A percentile compares a stretch with the other conserved stretches of the same genome.
phyloP scores from a whole-genome alignment of 2,797 vertebrate species.

The Anabas testudineus region DNA sequence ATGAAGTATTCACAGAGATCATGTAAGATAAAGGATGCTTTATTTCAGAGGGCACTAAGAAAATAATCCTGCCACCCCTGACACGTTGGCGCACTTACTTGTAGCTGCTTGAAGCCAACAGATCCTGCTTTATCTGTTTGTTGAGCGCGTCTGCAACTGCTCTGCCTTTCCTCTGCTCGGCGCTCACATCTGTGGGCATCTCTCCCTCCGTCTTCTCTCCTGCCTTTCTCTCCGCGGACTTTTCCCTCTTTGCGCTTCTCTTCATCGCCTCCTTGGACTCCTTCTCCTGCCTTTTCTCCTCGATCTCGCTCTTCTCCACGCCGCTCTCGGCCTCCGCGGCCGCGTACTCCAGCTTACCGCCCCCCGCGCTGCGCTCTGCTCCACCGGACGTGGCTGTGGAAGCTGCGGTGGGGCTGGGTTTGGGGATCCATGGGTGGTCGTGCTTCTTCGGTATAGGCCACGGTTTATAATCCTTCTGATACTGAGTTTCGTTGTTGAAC shows the following conservation, averaged over 20 bases:
- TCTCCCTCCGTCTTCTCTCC: constrained; percentile 60
- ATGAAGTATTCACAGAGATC: neutral
- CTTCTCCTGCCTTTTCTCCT: constrained; percentile 84
- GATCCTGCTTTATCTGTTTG: constrained; percentile 94
- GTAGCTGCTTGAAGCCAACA: constrained; percentile 91
- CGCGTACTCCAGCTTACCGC: constrained; percentile 62
- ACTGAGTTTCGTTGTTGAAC: constrained; percentile 93
- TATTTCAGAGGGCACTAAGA: neutral
- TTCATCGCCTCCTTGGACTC: constrained; percentile 73
- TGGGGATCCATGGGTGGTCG: constrained; percentile 98
- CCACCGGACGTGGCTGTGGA: constrained; percentile 51
- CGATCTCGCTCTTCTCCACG: constrained; percentile 85
- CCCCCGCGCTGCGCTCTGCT: constrained; percentile 56
- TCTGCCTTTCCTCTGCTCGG: constrained; percentile 86
- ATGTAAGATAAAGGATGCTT: neutral
- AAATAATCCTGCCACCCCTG: accelerated
- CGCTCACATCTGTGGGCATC: constrained; percentile 56
- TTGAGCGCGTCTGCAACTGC: constrained; percentile 93
- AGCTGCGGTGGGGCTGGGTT: constrained; percentile 78
- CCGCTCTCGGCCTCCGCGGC: constrained; percentile 78
- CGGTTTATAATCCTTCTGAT: constrained; percentile 96
- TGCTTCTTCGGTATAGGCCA: constrained; percentile 95
- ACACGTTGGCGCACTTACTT: constrained; percentile 81
- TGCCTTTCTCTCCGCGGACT: constrained; percentile 62
- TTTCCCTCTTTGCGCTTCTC: constrained; percentile 72